Conservation (phyloP, 2,888 invertebrate species). For the Cephonodes hylas region DNA sequence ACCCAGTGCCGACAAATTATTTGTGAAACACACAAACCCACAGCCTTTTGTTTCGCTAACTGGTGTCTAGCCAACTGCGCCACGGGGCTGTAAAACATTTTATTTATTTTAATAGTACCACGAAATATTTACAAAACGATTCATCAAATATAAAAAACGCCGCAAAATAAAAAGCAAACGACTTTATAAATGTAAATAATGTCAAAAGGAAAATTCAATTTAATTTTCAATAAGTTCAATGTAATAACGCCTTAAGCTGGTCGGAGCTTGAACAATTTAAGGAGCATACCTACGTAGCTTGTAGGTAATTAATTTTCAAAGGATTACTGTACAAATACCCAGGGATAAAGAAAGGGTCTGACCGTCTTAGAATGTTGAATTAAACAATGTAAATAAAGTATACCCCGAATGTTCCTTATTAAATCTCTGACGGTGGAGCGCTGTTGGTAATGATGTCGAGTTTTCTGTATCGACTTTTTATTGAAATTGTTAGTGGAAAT, state of each 20-base stretch:
- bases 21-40: too few relatives aligned
- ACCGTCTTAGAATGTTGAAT: conserved; percentile 52
- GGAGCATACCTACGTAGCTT: conserved; percentile 41
- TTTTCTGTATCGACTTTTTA: not conserved
- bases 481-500: not conserved
- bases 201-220: conserved; percentile 8
- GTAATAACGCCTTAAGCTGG: conserved; percentile 45
- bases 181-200: not conserved
- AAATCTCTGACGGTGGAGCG: conserved; percentile 16
- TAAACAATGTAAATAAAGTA: conserved; percentile 54
- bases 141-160: not conserved
- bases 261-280: conserved; percentile 42
- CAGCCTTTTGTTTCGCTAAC: too few relatives aligned
- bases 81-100: too few relatives aligned
- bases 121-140: too few relatives aligned
- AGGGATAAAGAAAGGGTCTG: conserved; percentile 61
- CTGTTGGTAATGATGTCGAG: not conserved
- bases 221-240: conserved; percentile 27
- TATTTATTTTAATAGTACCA: too few relatives aligned
- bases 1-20: too few relatives aligned
- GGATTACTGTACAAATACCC: conserved; percentile 72
- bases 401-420: conserved; percentile 32
- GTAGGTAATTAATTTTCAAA: conserved; percentile 74
- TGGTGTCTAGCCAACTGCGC: too few relatives aligned
- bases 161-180: not conserved